Base-by-base conservation (phyloP, 2,888 invertebrate genomes). In the Acleris cristana region DNA sequence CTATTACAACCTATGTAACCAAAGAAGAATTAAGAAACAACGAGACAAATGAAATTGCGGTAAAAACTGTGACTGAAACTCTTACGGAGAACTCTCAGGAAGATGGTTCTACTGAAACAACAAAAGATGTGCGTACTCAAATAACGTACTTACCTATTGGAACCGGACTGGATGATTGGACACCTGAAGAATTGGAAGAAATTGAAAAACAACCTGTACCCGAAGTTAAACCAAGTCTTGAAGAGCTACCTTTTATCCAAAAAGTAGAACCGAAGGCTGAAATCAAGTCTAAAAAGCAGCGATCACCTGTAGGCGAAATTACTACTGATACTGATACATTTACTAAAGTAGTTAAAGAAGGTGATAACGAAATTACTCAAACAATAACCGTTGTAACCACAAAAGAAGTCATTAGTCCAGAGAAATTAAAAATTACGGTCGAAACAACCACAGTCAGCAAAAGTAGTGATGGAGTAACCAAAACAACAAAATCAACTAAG, bases 401-500 rank as follows among this genome's bases (percentile, higher is more conserved):
- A 0, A 89, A 89, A 73, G 93, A 93, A 81, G 88, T 93, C 1
- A 91, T 92, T 12, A 90, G 89, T 68, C 92, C 92, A 5, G 93
- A 93, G 75, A 92, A 92, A 78, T 74, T 93, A 2, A 93, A 92
- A 78, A 78, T 90, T 8, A 92, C 92, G 2, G 79, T 92, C 3
- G 93, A 93, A 80, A 92, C 93, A 14, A 93, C 91, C 16, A 93
- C 93, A 10, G 88, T 93, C 0, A 90, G 89, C 69, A 92, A 84
- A 76, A 87, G 90, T 2, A 87, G 78, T 70, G 92, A 93, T 69
- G 93, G 92, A 23, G 76, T 90, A 2, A 92, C 89, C 7, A 92
- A 93, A 83, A 93, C 93, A 12, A 90, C 90, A 19, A 93, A 93
- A 77, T 88, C 93, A 3, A 93, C 92, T 0, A 93, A 93, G 79